These are phyloP conservation scores for Protosalanx chinensis DNA, from an alignment of 2,797 vertebrate species.

Conservation along the genomic window DNA sequence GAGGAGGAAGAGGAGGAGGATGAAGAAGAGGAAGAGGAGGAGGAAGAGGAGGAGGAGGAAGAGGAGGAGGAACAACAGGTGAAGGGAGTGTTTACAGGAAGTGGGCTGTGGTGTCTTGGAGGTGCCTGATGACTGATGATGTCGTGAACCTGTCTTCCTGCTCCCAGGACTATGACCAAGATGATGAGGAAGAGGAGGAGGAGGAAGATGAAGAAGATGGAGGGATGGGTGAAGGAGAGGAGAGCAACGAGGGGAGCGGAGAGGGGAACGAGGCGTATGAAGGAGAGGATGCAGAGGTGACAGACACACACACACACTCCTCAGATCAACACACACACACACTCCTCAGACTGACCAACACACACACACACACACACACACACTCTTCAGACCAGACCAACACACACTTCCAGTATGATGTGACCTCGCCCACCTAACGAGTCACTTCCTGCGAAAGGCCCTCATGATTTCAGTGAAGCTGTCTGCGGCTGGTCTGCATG, in stretches of 20 bases:
- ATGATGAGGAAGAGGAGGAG: slow-evolving; percentile 85
- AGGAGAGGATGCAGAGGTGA: slow-evolving; percentile 88
- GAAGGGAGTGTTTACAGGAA: too few species aligned
- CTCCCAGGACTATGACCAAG: slow-evolving; percentile 83
- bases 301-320: slow-evolving; percentile 14
- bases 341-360: neutral
- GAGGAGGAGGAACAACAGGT: too few species aligned
- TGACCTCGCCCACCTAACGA: slow-evolving; percentile 34
- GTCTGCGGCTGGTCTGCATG: slow-evolving; percentile 27
- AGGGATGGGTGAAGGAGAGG: slow-evolving; percentile 90
- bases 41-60: slow-evolving; percentile 40
- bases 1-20: slow-evolving; percentile 87
- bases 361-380: slow-evolving; percentile 27
- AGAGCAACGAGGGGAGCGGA: slow-evolving; percentile 91
- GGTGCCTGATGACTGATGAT: too few species aligned
- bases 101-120: too few species aligned
- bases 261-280: slow-evolving; percentile 92
- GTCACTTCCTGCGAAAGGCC: slow-evolving; percentile 25
- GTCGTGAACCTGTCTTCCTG: neutral
- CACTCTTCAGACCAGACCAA: too few species aligned
- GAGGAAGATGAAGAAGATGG: slow-evolving; percentile 90
- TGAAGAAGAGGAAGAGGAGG: slow-evolving; percentile 83
- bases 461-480: slow-evolving; percentile 26
- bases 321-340: neutral
- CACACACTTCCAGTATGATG: slow-evolving; percentile 4